Evolutionary conservation across 1,140 invertebrate species (phyloP), one percentile per base, ranked within the genome.

Genomic region (Diorhabda elongata): DNA sequence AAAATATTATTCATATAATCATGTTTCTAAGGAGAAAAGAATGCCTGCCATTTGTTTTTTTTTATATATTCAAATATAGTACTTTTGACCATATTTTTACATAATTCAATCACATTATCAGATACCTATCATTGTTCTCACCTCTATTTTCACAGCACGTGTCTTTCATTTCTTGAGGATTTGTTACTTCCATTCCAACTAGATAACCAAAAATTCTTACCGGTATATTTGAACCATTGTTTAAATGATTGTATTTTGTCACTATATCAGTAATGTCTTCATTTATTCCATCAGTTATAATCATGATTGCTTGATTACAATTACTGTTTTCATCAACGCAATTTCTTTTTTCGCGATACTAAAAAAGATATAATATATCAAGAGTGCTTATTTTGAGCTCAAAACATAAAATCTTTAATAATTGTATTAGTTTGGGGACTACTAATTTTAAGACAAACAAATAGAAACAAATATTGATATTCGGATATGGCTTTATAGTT

Each of bases 221-320:
- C 62, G 95, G 89, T 75, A 91, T 91, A 47, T 82, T 85, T 0
- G 84, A 85, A 1, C 84, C 84, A 68, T 89, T 88, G 41, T 87
- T 84, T 9, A 86, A 81, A 82, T 89, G 88, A 80, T 99, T 98
- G 81, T 95, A 92, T 61, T 87, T 82, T 72, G 92, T 84, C 76
- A 99, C 97, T 6, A 98, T 88, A 72, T 91, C 90, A 44, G 95
- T 94, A 61, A 93, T 88, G 78, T 95, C 96, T 62, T 91, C 90
- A 2, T 95, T 90, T n/a, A 98, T 91, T 44, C 96, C 96, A 83
- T 99, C 98, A 1, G 98, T 99, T 59, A 99, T 90, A n/a, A 99
- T 82, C 96, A 99, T 98, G 58, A 99, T 97, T 5, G 96, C 90
- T 83, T 99, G 96, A 83, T 98, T 99, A 78, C 97, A 99, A 7